Percentiles rank a stretch among this genome's conserved stretches.
These are phyloP conservation scores for Rhizoglyphus robini DNA, from an alignment of 1,140 invertebrate genomes.

Conservation along the genomic window DNA sequence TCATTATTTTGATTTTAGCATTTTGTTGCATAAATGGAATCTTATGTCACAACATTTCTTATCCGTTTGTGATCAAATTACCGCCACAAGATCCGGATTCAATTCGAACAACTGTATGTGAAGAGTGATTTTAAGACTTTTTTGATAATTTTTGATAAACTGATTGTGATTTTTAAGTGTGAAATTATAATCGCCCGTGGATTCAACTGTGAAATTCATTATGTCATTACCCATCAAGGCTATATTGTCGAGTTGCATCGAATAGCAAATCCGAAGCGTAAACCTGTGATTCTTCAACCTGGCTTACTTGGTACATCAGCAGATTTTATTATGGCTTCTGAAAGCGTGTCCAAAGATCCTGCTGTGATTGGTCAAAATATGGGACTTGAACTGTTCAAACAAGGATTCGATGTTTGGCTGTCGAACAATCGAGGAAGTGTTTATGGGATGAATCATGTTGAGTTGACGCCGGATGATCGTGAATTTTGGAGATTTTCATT, in stretches of 20 bases:
- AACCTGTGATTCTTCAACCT: slow-evolving; percentile 48
- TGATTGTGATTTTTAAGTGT: too few species aligned
- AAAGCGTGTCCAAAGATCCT: slow-evolving; percentile 30
- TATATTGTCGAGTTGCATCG: slow-evolving; percentile 45
- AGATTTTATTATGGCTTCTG: slow-evolving; percentile 56
- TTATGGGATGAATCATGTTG: slow-evolving; percentile 42
- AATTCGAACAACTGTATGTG: too few species aligned
- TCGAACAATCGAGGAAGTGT: slow-evolving; percentile 50
- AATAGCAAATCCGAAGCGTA: not conserved
- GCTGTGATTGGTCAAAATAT: not conserved
- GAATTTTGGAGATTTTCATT: slow-evolving; percentile 39
- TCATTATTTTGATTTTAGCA: too few species aligned
- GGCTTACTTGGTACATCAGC: slow-evolving; percentile 57
- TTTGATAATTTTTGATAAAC: too few species aligned
- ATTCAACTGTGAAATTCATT: slow-evolving; percentile 49
- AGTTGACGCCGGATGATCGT: slow-evolving; percentile 25
- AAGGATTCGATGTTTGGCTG: slow-evolving; percentile 56
- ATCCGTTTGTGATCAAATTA: too few species aligned
- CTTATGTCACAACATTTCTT: too few species aligned
- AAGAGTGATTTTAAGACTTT: too few species aligned
- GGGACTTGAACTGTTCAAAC: not conserved
- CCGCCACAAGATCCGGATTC: too few species aligned
- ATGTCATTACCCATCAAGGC: slow-evolving; percentile 50
- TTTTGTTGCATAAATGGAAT: too few species aligned
- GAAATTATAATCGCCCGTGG: slow-evolving; percentile 31